Evolutionary conservation across 2,888 invertebrate genomes (phyloP), one percentile per base, ranked within the genome.

Genomic region (Therioaphis trifolii): DNA sequence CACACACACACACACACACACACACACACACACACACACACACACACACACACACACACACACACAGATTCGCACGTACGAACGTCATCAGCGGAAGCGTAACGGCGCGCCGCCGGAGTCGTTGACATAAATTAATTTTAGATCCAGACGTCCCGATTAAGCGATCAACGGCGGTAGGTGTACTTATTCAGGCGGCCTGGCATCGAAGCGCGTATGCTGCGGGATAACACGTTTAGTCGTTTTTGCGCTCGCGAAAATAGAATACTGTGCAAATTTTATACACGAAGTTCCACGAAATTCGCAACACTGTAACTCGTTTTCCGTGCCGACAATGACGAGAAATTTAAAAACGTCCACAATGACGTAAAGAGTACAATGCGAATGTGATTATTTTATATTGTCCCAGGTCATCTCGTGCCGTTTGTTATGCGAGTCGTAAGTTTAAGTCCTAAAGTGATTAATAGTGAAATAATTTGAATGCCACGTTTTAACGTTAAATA

Each of bases 121-220:
- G 24, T 71, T 18, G 27, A 27, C 71, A 49, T 5, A 18, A 27
- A 71, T 49, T 49, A 71, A 71, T 71, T 71, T 71, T 49, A 49
- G 27, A 49, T 27, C 18, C 27, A 11, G 14, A 27, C 46, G 27
- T 27, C 18, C 43, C 7, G n/a, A 69, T 46, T 15, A 69, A 46
- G 9, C 18, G 4, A 69, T 43, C 0, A 18, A 69, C 43, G 14
- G 24, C 43, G 24, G 43, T 69, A 15, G 15, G 24, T n/a, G 24
- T 43, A 43, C 24, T 7, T 24, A 24, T 24, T 18, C 14, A n/a
- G n/a, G n/a, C n/a, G n/a, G n/a, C n/a, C 24, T 46, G 46, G 27
- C 24, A 12, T 14, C 24, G 4, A 27, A 5, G 15, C 11, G 0
- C 18, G 11, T 11, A 21, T 18, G 46, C 15, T 7, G 21, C 24